phyloP scores from a whole-genome alignment of 2,797 vertebrate species.

The Sebastes wilsoni region DNA sequence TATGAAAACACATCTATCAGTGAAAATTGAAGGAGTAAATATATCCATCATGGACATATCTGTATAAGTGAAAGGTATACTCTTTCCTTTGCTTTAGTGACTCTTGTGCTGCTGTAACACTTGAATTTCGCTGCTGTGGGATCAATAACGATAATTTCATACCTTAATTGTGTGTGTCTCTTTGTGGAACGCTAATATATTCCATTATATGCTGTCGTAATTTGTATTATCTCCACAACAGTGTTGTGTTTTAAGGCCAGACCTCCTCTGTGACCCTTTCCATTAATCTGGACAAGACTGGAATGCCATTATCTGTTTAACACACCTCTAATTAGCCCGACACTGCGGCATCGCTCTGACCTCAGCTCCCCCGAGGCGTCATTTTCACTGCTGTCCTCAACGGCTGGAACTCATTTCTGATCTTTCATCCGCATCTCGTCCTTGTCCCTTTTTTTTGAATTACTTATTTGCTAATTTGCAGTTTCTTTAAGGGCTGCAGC shows the following conservation, averaged over 20 bases:
- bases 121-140: background rate
- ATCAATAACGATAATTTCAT: background rate
- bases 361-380: background rate
- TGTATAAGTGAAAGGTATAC: background rate
- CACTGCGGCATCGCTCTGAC: slow-evolving; percentile 6
- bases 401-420: background rate
- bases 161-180: background rate
- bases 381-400: background rate
- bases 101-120: background rate
- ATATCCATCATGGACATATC: background rate
- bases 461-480: background rate
- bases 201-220: background rate
- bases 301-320: slow-evolving; percentile 32
- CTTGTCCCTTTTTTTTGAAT: background rate
- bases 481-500: background rate
- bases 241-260: background rate
- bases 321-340: slow-evolving; percentile 43
- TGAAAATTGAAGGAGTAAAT: background rate
- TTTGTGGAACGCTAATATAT: background rate
- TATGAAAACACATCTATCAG: background rate
- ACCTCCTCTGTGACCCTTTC: background rate
- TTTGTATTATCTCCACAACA: background rate
- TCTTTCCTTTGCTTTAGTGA: background rate
- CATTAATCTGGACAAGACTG: slow-evolving; percentile 16
- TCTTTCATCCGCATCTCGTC: background rate